These are phyloP conservation scores for Melitaea athalia DNA, from an alignment of 2,888 invertebrate species.

Conservation along the genomic window DNA sequence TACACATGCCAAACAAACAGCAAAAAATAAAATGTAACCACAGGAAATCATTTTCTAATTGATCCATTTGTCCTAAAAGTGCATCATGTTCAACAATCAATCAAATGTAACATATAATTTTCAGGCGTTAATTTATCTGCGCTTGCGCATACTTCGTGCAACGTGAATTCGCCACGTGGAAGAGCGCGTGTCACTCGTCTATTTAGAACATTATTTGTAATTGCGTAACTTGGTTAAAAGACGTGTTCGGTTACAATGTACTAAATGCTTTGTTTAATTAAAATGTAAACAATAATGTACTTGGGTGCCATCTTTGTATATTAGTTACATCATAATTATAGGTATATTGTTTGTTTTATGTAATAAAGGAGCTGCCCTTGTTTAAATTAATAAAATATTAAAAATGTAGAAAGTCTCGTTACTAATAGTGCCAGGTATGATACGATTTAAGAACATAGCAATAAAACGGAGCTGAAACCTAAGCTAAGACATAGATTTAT, in stretches of 20 bases:
- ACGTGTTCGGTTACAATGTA: constrained; percentile 20
- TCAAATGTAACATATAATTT: constrained; percentile 14
- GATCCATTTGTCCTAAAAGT: constrained; percentile 12
- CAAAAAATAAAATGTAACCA: background rate
- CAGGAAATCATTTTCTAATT: background rate
- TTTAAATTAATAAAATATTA: too few relatives aligned
- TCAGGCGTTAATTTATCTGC: constrained; percentile 23
- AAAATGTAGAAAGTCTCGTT: too few relatives aligned
- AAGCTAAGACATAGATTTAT: too few relatives aligned
- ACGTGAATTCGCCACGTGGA: constrained; percentile 33
- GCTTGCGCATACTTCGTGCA: constrained; percentile 27
- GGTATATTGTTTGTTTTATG: too few relatives aligned
- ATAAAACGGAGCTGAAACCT: too few relatives aligned
- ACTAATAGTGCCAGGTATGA: too few relatives aligned
- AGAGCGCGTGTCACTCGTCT: constrained; percentile 15
- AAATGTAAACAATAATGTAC: background rate
- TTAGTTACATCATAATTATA: too few relatives aligned
- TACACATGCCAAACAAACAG: background rate
- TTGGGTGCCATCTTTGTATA: constrained; percentile 4
- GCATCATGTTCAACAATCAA: constrained; percentile 17
- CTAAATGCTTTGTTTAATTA: constrained; percentile 12
- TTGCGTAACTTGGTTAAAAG: constrained; percentile 25
- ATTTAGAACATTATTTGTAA: constrained; percentile 20
- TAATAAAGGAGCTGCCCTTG: too few relatives aligned
- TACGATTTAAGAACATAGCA: too few relatives aligned